These are phyloP conservation scores for Condylura cristata DNA, from an alignment of 2,113 vertebrate species.

Conservation along the genomic window DNA sequence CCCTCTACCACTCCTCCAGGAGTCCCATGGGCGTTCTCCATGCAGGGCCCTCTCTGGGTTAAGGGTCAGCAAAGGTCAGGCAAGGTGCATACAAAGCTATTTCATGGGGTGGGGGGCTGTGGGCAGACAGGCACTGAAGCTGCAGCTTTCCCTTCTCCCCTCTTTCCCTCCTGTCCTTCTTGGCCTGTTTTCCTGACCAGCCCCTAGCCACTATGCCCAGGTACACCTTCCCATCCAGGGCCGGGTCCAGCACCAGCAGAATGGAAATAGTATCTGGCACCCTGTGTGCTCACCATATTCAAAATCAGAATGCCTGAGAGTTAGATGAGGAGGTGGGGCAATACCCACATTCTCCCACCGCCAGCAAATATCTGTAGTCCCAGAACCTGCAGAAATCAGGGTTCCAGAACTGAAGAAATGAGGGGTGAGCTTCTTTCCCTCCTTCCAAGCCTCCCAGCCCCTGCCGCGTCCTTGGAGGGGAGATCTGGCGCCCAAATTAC, in stretches of 20 bases:
- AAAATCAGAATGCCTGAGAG: neutral
- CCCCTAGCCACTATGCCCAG: fast-evolving
- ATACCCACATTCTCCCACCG: neutral
- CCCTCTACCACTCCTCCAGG: neutral
- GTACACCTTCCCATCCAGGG: too few relatives aligned
- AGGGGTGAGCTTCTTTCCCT: neutral
- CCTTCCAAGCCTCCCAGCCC: neutral
- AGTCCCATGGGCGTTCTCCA: neutral
- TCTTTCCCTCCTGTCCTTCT: neutral
- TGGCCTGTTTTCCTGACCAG: neutral
- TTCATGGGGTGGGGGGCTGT: too few relatives aligned
- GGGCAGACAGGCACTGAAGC: neutral
- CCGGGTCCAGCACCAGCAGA: neutral
- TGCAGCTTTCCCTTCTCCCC: neutral
- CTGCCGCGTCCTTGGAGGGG: fast-evolving
- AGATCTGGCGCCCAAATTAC: too few relatives aligned
- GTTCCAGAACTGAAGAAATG: neutral
- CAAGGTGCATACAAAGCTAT: neutral
- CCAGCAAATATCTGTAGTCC: too few relatives aligned
- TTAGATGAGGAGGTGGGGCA: neutral
- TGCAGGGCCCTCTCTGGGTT: fast-evolving
- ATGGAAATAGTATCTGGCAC: neutral
- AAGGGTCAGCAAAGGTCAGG: neutral
- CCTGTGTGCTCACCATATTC: neutral
- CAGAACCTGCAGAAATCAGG: neutral